These are phyloP conservation scores for Hyposmocoma kahamanoa DNA, from an alignment of 1,140 invertebrate species.

Conservation along the genomic window DNA sequence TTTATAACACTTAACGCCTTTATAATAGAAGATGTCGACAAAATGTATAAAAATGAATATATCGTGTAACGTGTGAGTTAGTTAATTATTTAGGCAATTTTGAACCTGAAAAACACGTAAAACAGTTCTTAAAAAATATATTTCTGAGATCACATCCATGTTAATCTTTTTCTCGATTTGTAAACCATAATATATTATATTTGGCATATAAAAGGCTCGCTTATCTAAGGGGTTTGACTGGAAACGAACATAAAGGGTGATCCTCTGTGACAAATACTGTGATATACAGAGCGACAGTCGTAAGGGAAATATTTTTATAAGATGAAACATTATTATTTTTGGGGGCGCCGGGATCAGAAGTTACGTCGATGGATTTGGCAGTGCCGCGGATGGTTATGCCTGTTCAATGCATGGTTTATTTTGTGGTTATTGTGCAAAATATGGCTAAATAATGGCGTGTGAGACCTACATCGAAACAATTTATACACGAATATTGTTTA, in stretches of 20 bases:
- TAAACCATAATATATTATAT: constrained; percentile 74
- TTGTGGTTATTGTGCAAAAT: constrained; percentile 13
- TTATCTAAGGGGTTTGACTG: constrained; percentile 74
- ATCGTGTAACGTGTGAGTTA: too few species aligned
- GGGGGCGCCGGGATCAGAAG: constrained; percentile 63
- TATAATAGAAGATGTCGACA: too few species aligned
- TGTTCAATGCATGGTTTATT: constrained; percentile 13
- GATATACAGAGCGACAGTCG: constrained; percentile 71
- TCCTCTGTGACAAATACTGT: constrained; percentile 73
- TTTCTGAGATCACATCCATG: constrained; percentile 30
- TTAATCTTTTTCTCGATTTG: constrained; percentile 48
- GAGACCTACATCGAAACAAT: background rate
- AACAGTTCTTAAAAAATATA: too few species aligned
- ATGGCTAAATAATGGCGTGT: background rate
- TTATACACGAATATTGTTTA: background rate
- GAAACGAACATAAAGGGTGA: constrained; percentile 74
- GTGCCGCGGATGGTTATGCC: constrained; percentile 22
- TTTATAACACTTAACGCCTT: too few species aligned
- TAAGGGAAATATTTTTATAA: constrained; percentile 74
- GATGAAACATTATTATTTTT: constrained; percentile 74
- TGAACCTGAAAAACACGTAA: too few species aligned
- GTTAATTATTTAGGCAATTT: too few species aligned
- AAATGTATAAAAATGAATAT: too few species aligned
- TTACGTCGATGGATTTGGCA: constrained; percentile 35
- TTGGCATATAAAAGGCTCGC: constrained; percentile 74